Evolutionary conservation across 2,888 invertebrate species (phyloP).

Genomic region (Tolmerus cingulatus): DNA sequence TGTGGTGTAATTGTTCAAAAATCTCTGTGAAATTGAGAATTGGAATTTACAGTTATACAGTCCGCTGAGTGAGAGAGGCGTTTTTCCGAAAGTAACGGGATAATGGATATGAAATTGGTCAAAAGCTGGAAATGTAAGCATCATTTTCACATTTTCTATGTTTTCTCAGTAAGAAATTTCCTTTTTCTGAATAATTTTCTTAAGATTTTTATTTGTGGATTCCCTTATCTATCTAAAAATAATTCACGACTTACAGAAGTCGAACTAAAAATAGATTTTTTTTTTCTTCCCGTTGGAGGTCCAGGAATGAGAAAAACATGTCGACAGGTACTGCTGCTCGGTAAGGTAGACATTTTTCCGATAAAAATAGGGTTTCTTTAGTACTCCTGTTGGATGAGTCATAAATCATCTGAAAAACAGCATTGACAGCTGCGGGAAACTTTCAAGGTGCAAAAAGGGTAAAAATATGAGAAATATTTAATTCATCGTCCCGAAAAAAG

Average conservation of each 20-base stretch:
- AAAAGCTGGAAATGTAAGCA: conserved; percentile 16
- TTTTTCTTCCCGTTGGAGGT: background rate
- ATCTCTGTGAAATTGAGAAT: background rate
- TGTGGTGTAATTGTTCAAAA: background rate
- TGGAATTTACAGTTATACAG: background rate
- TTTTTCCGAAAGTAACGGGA: background rate
- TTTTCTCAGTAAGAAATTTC: background rate
- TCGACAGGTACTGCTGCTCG: background rate
- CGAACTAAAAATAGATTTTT: background rate
- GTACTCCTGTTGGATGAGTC: background rate
- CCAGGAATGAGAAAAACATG: background rate
- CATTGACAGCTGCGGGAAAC: background rate
- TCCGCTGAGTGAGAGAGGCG: background rate
- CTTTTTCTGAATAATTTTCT: background rate
- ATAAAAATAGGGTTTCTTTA: background rate
- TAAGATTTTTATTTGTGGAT: background rate
- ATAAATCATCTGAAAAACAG: background rate
- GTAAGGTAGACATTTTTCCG: background rate
- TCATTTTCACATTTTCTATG: background rate
- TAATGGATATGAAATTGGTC: conserved; percentile 15
- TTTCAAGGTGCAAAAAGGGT: background rate
- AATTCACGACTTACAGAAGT: background rate
- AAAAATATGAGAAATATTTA: background rate
- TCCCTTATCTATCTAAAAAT: background rate
- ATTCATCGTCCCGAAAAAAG: background rate